Conservation (phyloP, 2,113 vertebrate genomes). For the Macroglossus sobrinus region DNA sequence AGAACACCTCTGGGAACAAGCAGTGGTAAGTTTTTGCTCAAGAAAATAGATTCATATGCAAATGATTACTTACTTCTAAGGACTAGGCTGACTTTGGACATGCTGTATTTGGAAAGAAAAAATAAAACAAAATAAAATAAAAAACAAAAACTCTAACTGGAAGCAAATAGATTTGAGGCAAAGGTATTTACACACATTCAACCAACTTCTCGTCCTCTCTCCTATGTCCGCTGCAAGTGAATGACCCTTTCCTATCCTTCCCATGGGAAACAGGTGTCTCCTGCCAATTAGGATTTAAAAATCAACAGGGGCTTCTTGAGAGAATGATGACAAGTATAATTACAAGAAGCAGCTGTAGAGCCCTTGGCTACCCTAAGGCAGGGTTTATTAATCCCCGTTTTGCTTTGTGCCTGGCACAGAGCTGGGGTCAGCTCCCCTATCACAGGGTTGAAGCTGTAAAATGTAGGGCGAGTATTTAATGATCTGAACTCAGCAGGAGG, state of each 20-base stretch:
- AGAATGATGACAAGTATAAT: slow-evolving; percentile 74
- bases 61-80: background rate
- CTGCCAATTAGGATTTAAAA: slow-evolving; percentile 75
- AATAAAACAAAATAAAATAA: too few species aligned
- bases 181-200: background rate
- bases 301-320: slow-evolving; percentile 68
- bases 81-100: background rate
- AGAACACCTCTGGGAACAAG: background rate
- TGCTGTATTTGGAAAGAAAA: background rate
- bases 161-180: background rate
- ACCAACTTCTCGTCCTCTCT: background rate
- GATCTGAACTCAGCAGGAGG: slow-evolving; percentile 36
- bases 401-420: slow-evolving; percentile 60
- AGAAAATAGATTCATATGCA: background rate
- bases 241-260: slow-evolving; percentile 46
- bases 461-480: slow-evolving; percentile 51
- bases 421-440: slow-evolving; percentile 40
- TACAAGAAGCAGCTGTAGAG: slow-evolving; percentile 69
- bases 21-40: background rate
- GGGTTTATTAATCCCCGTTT: slow-evolving; percentile 62
- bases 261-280: slow-evolving; percentile 63
- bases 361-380: slow-evolving; percentile 18
- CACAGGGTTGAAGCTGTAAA: slow-evolving; percentile 39
- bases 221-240: background rate
- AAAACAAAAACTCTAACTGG: background rate